These are phyloP conservation scores for Omphaloscelis lunosa DNA, from an alignment of 2,888 invertebrate genomes.

Conservation along the genomic window DNA sequence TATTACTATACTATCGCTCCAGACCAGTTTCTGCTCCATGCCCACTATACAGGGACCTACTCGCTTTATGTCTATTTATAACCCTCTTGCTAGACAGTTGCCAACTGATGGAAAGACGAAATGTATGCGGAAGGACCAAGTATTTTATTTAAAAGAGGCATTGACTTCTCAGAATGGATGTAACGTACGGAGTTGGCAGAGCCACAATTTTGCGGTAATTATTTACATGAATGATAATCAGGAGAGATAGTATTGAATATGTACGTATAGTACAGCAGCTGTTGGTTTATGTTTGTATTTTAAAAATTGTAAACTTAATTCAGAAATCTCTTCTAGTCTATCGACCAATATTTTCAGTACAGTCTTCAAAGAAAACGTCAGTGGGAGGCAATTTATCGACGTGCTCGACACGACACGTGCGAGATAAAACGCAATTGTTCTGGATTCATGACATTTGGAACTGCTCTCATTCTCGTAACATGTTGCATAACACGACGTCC, in stretches of 20 bases:
- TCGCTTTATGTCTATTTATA: constrained; percentile 60
- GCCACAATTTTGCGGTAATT: constrained; percentile 47
- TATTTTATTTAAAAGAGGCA: constrained; percentile 54
- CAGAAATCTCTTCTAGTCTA: constrained; percentile 17
- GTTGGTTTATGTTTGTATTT: neutral
- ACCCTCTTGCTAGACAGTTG: constrained; percentile 59
- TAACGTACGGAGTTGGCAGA: constrained; percentile 44
- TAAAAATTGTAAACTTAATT: constrained; percentile 16
- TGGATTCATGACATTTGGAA: constrained; percentile 74
- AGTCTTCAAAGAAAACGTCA: constrained; percentile 66
- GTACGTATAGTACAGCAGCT: constrained; percentile 17
- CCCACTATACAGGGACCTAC: constrained; percentile 37
- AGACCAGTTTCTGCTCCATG: constrained; percentile 57
- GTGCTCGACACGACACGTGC: constrained; percentile 57
- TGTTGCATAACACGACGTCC: constrained; percentile 71
- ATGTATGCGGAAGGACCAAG: constrained; percentile 60
- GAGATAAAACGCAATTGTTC: constrained; percentile 70
- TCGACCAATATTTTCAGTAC: constrained; percentile 29
- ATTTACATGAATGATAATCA: constrained; percentile 54
- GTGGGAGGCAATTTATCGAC: constrained; percentile 58
- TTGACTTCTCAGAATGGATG: constrained; percentile 55
- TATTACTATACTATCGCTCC: constrained; percentile 59
- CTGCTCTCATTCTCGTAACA: constrained; percentile 67
- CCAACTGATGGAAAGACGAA: constrained; percentile 56
- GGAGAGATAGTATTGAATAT: constrained; percentile 30